phyloP scores from a whole-genome alignment of 2,797 vertebrate species.

The Glyptemys insculpta region DNA sequence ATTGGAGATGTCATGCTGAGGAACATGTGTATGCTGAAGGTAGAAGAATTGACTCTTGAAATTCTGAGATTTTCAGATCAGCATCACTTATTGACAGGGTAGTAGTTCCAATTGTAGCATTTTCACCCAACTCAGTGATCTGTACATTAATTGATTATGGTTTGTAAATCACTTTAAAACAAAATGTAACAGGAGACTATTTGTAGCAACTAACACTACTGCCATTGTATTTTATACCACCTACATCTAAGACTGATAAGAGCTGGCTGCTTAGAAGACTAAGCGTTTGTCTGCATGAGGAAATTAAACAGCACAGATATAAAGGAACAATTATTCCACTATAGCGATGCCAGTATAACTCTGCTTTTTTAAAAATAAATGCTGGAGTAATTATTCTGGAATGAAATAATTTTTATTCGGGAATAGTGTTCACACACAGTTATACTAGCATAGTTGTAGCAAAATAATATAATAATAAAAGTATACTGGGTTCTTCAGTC shows the following conservation, averaged over 20 bases:
- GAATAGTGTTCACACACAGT: neutral
- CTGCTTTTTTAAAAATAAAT: neutral
- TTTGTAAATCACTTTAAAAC: neutral
- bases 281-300: neutral
- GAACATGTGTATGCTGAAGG: constrained; percentile 93
- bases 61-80: fast-evolving
- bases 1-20: constrained; percentile 95
- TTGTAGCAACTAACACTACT: neutral
- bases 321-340: neutral
- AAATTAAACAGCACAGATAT: neutral
- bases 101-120: neutral
- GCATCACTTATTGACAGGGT: neutral
- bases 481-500: neutral
- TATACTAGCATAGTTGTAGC: neutral
- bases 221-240: neutral
- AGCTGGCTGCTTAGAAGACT: neutral
- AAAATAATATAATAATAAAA: neutral
- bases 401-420: neutral
- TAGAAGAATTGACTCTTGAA: constrained; percentile 27
- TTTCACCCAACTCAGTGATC: neutral
- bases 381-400: neutral
- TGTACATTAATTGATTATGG: neutral
- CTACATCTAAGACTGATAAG: neutral
- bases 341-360: neutral
- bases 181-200: neutral